Evolutionary conservation across 2,113 vertebrate genomes (phyloP).

Genomic region (Leucoraja erinaceus): DNA sequence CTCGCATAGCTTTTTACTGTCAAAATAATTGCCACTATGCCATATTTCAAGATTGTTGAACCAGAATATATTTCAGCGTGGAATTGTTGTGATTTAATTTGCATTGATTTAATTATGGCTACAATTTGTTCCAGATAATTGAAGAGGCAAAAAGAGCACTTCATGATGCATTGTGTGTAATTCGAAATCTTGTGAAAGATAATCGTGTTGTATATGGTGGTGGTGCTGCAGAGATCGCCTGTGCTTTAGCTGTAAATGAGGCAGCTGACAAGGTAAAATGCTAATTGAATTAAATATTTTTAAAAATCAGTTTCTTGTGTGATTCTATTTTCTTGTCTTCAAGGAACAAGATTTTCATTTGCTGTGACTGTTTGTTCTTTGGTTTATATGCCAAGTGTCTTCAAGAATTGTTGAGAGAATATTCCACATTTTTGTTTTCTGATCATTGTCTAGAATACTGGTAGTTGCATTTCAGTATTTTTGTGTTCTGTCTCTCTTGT

Average conservation of each 20-base stretch:
- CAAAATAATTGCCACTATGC: not conserved
- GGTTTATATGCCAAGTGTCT: not conserved
- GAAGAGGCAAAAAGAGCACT: slow-evolving; percentile 94
- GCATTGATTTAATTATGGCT: not conserved
- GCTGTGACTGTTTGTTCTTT: not conserved
- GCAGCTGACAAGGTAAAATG: slow-evolving; percentile 82
- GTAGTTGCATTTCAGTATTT: not conserved
- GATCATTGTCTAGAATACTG: not conserved
- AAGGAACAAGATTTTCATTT: not conserved
- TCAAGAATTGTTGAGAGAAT: not conserved
- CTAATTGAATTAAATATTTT: not conserved
- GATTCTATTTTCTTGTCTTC: not conserved
- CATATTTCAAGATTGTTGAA: not conserved
- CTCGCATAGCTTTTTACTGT: not conserved
- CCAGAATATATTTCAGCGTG: not conserved
- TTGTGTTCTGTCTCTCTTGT: not conserved
- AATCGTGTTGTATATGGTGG: slow-evolving; percentile 91
- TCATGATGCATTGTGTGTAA: slow-evolving; percentile 91
- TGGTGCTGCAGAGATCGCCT: slow-evolving; percentile 86
- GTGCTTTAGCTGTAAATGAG: slow-evolving; percentile 82
- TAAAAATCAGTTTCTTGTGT: not conserved
- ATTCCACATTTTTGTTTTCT: not conserved
- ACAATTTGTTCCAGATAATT: slow-evolving; percentile 68
- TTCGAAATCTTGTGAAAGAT: slow-evolving; percentile 87
- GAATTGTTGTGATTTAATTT: not conserved